Percentiles rank a stretch among this genome's conserved stretches.
phyloP scores from a whole-genome alignment of 2,113 vertebrate genomes.

The Bujurquina vittata region DNA sequence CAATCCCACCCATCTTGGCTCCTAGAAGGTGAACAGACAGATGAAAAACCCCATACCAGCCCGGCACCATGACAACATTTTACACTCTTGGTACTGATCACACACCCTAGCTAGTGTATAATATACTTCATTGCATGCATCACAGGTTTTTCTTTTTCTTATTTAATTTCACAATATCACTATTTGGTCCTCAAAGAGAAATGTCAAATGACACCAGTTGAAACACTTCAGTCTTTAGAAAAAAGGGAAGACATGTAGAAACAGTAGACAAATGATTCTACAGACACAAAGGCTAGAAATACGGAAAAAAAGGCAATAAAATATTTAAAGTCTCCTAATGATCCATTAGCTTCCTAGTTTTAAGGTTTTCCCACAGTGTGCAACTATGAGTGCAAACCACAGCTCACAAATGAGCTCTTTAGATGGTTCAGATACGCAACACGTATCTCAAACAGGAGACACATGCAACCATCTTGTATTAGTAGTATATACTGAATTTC shows the following conservation, averaged over 20 bases:
- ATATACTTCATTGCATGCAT: too few species aligned
- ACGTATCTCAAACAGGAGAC: not conserved
- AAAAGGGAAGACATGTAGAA: not conserved
- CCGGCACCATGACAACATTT: too few species aligned
- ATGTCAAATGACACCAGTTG: not conserved
- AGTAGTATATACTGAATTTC: not conserved
- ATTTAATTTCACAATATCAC: too few species aligned
- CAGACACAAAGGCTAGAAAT: conserved; percentile 7
- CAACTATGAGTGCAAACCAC: not conserved
- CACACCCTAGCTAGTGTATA: too few species aligned
- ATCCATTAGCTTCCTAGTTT: not conserved
- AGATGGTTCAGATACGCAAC: not conserved
- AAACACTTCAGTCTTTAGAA: not conserved
- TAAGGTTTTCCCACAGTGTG: not conserved
- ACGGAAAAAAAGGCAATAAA: not conserved
- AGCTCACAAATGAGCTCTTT: not conserved
- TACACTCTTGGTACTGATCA: not conserved
- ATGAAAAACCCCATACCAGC: too few species aligned
- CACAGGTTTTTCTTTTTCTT: too few species aligned
- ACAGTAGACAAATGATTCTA: not conserved
- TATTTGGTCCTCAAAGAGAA: not conserved
- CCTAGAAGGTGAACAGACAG: too few species aligned
- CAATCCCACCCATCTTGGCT: too few species aligned
- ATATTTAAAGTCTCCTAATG: not conserved
- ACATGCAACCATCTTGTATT: not conserved